Evolutionary conservation across 2,797 vertebrate species (phyloP).

Genomic region (Benthosema pterotum): DNA sequence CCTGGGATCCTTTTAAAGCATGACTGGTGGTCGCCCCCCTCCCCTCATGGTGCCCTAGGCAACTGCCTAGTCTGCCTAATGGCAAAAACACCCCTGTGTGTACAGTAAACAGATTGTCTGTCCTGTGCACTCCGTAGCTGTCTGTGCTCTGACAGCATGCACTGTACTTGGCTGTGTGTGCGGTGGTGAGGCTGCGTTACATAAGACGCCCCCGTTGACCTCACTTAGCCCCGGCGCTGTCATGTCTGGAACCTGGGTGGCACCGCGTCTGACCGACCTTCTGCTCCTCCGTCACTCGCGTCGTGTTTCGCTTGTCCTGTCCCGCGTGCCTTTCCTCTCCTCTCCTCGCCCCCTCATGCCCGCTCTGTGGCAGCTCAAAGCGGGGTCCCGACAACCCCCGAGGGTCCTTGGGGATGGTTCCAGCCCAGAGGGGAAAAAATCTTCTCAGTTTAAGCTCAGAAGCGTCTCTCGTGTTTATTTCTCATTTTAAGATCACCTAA

Average conservation of each 20-base stretch:
- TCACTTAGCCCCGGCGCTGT: constrained; percentile 30
- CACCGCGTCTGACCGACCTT: constrained; percentile 13
- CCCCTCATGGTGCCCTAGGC: too few species aligned
- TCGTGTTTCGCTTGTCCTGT: constrained; percentile 3
- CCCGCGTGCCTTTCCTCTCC: constrained; percentile 10
- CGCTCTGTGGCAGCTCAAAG: neutral
- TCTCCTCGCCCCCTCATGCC: neutral
- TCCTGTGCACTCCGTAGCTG: neutral
- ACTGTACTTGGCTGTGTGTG: constrained; percentile 35
- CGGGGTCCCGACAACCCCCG: too few species aligned
- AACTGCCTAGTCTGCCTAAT: too few species aligned
- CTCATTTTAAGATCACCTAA: too few species aligned
- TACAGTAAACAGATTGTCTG: too few species aligned
- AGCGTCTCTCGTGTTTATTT: too few species aligned
- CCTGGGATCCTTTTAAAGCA: too few species aligned
- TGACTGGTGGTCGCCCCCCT: too few species aligned
- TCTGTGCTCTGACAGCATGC: neutral
- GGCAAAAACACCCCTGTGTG: too few species aligned
- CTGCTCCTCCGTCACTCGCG: constrained; percentile 13
- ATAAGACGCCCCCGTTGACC: constrained; percentile 40
- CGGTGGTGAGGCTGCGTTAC: constrained; percentile 25
- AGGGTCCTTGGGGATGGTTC: too few species aligned
- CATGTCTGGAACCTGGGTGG: constrained; percentile 35
- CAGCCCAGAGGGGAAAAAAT: too few species aligned
- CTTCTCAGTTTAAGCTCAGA: too few species aligned